These are phyloP conservation scores for Clanis bilineata DNA, from an alignment of 2,888 invertebrate species.

Conservation along the genomic window DNA sequence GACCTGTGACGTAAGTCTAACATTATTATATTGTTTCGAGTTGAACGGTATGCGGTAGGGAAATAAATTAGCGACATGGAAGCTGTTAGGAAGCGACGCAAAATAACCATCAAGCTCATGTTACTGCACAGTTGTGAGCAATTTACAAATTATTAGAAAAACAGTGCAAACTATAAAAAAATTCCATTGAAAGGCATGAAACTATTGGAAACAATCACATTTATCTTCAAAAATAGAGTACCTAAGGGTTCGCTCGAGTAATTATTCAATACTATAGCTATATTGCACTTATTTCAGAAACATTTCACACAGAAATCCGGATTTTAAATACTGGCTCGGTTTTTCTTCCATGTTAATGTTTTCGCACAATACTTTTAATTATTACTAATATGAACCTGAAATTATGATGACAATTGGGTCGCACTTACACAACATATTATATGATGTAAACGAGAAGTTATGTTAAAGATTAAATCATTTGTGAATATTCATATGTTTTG, in stretches of 20 bases:
- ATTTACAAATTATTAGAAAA: slow-evolving; percentile 12
- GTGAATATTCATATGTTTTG: slow-evolving; percentile 35
- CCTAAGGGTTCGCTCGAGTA: slow-evolving; percentile 34
- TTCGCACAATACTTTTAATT: slow-evolving; percentile 44
- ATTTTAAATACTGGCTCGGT: slow-evolving; percentile 80
- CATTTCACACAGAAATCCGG: slow-evolving; percentile 73
- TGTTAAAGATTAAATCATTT: slow-evolving; percentile 37
- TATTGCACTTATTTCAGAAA: slow-evolving; percentile 74
- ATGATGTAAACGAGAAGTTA: slow-evolving; percentile 30
- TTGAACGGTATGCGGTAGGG: slow-evolving; percentile 54
- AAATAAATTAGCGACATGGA: slow-evolving; percentile 64
- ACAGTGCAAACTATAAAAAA: slow-evolving; percentile 44
- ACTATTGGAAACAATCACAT: slow-evolving; percentile 13
- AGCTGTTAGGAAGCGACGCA: slow-evolving; percentile 68
- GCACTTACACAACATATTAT: slow-evolving; percentile 34
- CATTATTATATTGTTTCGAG: slow-evolving; percentile 56
- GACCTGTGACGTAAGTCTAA: slow-evolving; percentile 73
- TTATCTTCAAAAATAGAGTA: slow-evolving; percentile 18
- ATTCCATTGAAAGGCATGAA: slow-evolving; percentile 20
- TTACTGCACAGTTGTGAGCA: slow-evolving; percentile 3
- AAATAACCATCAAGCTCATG: slow-evolving; percentile 56
- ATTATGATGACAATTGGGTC: slow-evolving; percentile 43
- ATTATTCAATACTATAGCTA: slow-evolving; percentile 66
- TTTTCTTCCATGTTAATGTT: slow-evolving; percentile 63
- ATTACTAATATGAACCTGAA: slow-evolving; percentile 44